phyloP scores from a whole-genome alignment of 2,888 invertebrate species.

The Drosophila gaucha region DNA sequence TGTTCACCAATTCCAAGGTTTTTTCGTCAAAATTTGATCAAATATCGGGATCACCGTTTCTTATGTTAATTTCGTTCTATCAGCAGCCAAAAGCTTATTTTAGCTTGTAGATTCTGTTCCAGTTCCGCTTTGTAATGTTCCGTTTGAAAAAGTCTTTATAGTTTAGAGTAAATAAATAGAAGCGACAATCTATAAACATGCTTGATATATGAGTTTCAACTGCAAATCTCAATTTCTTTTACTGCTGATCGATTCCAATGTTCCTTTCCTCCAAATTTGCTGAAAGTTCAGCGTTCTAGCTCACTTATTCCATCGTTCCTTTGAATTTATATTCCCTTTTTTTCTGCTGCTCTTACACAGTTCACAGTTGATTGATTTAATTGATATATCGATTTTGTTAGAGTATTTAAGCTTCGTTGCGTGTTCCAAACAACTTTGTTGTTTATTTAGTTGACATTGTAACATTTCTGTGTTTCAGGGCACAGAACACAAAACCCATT shows the following conservation, averaged over 20 bases:
- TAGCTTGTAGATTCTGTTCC: no score
- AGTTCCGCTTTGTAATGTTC: no score
- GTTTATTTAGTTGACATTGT: conserved; percentile 31
- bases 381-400: conserved; percentile 29
- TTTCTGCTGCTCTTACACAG: neutral
- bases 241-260: neutral
- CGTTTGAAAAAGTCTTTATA: no score
- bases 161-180: no score
- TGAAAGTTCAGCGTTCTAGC: conserved; percentile 5
- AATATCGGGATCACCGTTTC: no score
- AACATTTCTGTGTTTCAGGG: conserved; percentile 29
- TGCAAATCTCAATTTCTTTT: no score
- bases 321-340: neutral
- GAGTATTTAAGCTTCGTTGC: conserved; percentile 23
- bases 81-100: no score
- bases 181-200: no score
- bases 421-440: conserved; percentile 12
- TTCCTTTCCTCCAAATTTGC: neutral
- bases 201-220: no score
- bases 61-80: no score
- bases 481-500: conserved; percentile 27
- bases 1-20: neutral
- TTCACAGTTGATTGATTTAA: conserved; percentile 21
- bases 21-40: no score
- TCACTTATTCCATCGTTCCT: conserved; percentile 1